Conservation (phyloP, 2,113 vertebrate genomes). For the Lagenorhynchus albirostris region DNA sequence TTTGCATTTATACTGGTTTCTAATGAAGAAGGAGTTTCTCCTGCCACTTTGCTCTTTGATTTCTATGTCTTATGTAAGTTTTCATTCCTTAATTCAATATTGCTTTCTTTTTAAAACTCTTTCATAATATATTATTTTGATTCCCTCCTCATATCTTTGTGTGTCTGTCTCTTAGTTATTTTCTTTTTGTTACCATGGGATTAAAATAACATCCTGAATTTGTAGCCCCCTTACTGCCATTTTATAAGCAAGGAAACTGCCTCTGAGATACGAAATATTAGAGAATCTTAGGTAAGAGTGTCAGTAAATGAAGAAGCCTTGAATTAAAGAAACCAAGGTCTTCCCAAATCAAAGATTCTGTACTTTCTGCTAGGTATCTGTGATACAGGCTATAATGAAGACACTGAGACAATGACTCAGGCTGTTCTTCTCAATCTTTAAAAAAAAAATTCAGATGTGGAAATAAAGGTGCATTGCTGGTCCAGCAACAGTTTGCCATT, state of each 20-base stretch:
- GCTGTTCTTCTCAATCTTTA: background rate
- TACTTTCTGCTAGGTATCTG: background rate
- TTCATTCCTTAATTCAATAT: background rate
- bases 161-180: too few species aligned
- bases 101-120: background rate
- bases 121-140: background rate
- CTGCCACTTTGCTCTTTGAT: background rate
- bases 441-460: background rate
- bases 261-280: background rate
- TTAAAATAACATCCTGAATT: background rate
- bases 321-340: background rate
- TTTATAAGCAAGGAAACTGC: background rate
- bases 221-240: background rate
- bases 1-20: background rate
- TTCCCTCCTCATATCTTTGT: background rate
- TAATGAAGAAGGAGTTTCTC: background rate
- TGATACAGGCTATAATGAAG: background rate
- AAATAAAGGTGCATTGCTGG: background rate
- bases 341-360: background rate
- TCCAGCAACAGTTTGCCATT: background rate
- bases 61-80: background rate
- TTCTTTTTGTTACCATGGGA: too few species aligned
- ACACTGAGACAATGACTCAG: background rate
- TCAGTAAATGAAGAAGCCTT: background rate
- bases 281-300: background rate